Percentiles rank a stretch among this genome's conserved stretches.
Evolutionary conservation across 2,113 vertebrate species (phyloP).

Genomic region (Macaca nemestrina): DNA sequence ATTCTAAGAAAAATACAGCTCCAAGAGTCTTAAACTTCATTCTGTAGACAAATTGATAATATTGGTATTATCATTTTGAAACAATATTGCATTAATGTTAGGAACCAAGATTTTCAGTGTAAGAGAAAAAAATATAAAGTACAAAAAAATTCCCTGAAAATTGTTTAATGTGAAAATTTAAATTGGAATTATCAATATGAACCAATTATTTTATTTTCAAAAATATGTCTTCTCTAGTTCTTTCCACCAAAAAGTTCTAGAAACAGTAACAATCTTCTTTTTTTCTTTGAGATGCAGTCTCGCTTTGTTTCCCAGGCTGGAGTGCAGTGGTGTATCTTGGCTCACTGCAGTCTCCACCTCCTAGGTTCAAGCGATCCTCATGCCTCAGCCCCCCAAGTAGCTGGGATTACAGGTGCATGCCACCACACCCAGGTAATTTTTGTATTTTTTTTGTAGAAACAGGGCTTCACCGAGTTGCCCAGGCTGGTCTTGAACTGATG

Average conservation of each 20-base stretch:
- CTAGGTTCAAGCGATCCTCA: no score
- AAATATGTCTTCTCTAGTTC: background rate
- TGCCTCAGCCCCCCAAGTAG: no score
- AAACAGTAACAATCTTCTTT: background rate
- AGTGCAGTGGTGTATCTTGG: no score
- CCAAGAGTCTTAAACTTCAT: background rate
- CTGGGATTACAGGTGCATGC: no score
- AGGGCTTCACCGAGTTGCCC: no score
- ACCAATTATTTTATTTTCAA: background rate
- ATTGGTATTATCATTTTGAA: background rate
- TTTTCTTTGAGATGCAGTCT: no score
- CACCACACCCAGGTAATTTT: no score
- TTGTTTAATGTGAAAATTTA: background rate
- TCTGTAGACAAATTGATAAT: background rate
- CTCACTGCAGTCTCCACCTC: no score
- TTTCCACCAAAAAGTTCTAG: background rate
- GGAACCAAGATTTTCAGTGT: background rate
- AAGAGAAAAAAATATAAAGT: background rate
- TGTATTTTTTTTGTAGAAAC: no score
- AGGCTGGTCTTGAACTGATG: no score
- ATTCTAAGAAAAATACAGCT: background rate
- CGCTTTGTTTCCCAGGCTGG: no score
- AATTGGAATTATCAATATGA: background rate
- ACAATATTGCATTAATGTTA: background rate
- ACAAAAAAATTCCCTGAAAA: background rate